These are phyloP conservation scores for Drosophila maculinotata DNA, from an alignment of 2,888 invertebrate species.

Conservation along the genomic window DNA sequence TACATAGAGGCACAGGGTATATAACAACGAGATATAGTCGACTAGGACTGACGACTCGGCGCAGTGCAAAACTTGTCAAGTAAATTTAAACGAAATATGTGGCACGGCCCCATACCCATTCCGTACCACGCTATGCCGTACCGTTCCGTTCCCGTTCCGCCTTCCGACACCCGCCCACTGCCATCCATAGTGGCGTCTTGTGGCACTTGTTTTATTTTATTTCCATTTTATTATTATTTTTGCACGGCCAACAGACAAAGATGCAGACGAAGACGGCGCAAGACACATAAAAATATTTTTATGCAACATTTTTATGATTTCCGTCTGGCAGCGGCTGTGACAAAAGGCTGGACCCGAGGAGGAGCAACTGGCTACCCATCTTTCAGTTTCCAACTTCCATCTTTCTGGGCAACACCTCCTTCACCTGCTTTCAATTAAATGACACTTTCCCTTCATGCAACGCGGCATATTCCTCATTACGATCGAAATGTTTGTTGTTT, in stretches of 20 bases:
- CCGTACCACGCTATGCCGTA: slow-evolving; percentile 10
- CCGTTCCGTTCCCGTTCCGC: slow-evolving; percentile 20
- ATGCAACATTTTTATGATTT: slow-evolving; percentile 80
- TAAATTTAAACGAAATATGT: slow-evolving; percentile 76
- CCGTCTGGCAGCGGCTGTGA: slow-evolving; percentile 64
- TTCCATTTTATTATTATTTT: slow-evolving; percentile 76
- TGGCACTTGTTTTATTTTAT: slow-evolving; percentile 73
- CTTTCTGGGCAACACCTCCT: slow-evolving; percentile 45
- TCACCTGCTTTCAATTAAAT: slow-evolving; percentile 77
- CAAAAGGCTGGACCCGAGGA: slow-evolving; percentile 36
- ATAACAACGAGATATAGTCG: slow-evolving; percentile 17
- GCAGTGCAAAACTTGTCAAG: slow-evolving; percentile 77
- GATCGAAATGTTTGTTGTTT: slow-evolving; percentile 52
- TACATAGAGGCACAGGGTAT: too few species aligned
- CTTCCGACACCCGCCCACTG: slow-evolving; percentile 6
- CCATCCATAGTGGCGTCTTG: slow-evolving; percentile 12
- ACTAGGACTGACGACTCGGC: slow-evolving; percentile 40
- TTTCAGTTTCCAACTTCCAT: slow-evolving; percentile 2
- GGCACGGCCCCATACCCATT: slow-evolving; percentile 65
- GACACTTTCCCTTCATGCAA: slow-evolving; percentile 66
- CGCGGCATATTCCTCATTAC: slow-evolving; percentile 69
- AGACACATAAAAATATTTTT: slow-evolving; percentile 73
- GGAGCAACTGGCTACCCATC: slow-evolving; percentile 6
- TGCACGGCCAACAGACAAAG: slow-evolving; percentile 43
- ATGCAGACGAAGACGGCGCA: slow-evolving; percentile 18